Percentiles rank a stretch among this genome's conserved stretches.
Conservation (phyloP, 2,797 vertebrate genomes). For the Aplochiton taeniatus region DNA sequence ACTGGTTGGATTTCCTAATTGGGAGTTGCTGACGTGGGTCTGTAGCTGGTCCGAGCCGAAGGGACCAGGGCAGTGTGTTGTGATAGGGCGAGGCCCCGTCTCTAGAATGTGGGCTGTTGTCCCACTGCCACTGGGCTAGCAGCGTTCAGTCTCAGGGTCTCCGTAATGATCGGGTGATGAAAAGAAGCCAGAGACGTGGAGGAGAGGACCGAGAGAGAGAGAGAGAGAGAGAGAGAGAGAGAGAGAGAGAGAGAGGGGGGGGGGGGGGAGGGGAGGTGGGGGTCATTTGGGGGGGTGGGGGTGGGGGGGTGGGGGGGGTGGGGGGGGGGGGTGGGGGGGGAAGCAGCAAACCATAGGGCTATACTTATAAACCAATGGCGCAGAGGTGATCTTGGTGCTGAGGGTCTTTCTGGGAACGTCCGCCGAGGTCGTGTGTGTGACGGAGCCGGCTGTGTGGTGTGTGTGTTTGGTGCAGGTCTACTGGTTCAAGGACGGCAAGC, state of each 20-base stretch:
- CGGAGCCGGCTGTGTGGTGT: conserved; percentile 1
- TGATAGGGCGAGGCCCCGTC: conserved; percentile 40
- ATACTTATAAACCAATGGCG: too few species aligned
- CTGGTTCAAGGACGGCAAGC: conserved; percentile 99
- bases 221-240: not conserved
- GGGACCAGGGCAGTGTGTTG: conserved; percentile 35
- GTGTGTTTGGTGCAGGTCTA: conserved; percentile 81
- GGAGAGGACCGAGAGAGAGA: conserved; percentile 5
- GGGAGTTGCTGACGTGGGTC: conserved; percentile 46
- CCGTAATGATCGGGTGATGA: conserved; percentile 56
- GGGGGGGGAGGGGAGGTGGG: not conserved
- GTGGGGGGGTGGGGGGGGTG: too few species aligned
- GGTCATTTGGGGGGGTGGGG: too few species aligned
- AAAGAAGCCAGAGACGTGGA: conserved; percentile 43
- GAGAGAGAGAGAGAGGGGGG: not conserved
- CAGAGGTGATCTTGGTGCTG: too few species aligned
- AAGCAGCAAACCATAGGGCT: too few species aligned
- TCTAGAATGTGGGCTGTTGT: conserved; percentile 7
- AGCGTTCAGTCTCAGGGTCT: conserved; percentile 16
- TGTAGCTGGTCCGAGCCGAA: conserved; percentile 37
- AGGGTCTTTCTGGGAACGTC: too few species aligned
- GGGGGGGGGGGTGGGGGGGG: too few species aligned
- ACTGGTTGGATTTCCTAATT: not conserved
- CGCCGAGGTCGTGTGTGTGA: conserved; percentile 2
- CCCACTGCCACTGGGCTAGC: conserved; percentile 4